Evolutionary conservation across 2,797 vertebrate species (phyloP).

Genomic region (Leptatherina wallacei): DNA sequence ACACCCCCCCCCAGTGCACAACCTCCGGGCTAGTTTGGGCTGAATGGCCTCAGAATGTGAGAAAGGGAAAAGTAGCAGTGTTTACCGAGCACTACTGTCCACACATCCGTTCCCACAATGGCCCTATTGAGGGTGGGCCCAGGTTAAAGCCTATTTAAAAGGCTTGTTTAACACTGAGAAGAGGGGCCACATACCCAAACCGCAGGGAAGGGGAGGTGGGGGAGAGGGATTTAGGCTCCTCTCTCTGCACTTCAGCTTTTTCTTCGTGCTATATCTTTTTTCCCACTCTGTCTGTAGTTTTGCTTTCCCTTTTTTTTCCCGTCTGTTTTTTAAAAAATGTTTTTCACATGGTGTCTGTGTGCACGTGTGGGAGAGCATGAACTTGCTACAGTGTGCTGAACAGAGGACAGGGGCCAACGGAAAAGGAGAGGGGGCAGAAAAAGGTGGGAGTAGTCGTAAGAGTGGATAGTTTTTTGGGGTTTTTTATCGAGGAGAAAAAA

Average conservation of each 20-base stretch:
- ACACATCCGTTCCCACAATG: constrained; percentile 86
- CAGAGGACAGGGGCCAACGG: constrained; percentile 58
- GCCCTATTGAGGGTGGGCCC: constrained; percentile 82
- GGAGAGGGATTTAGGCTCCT: constrained; percentile 58
- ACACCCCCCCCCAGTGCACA: constrained; percentile 24
- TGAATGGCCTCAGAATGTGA: constrained; percentile 72
- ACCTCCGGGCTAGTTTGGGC: constrained; percentile 41
- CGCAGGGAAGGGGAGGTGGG: constrained; percentile 57
- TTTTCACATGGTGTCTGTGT: constrained; percentile 18
- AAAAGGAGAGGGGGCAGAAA: constrained; percentile 28
- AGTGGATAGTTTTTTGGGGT: constrained; percentile 23
- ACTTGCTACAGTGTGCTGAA: constrained; percentile 54
- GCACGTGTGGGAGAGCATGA: constrained; percentile 48
- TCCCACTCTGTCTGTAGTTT: background rate
- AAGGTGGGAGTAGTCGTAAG: constrained; percentile 37
- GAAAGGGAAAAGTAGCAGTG: constrained; percentile 80
- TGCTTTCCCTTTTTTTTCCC: constrained; percentile 48
- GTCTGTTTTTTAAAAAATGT: constrained; percentile 12
- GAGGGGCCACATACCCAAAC: constrained; percentile 79
- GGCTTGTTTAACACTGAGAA: constrained; percentile 83
- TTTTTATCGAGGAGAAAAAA: constrained; percentile 45
- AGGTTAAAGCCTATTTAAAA: constrained; percentile 86
- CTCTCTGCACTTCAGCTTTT: constrained; percentile 47
- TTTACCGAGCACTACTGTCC: constrained; percentile 83
- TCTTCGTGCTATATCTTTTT: constrained; percentile 61